phyloP scores from a whole-genome alignment of 1,140 invertebrate species.

The Gryon sp. region DNA sequence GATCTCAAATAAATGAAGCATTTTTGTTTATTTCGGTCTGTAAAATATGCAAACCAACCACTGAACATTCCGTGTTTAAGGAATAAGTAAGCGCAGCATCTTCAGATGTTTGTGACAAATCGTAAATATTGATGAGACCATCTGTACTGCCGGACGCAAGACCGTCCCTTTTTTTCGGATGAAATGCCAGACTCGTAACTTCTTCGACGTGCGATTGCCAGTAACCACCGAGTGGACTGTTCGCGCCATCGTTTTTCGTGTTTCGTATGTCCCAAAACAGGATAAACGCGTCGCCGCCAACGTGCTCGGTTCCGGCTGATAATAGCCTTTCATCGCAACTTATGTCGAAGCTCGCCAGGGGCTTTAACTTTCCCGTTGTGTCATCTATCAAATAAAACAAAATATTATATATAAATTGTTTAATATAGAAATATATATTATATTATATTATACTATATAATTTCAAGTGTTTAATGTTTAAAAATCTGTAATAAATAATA shows the following conservation, averaged over 20 bases:
- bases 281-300: constrained; percentile 86
- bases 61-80: constrained; percentile 91
- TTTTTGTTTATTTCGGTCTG: no score
- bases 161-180: constrained; percentile 84
- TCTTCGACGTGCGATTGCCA: constrained; percentile 93
- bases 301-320: constrained; percentile 87
- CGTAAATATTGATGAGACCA: constrained; percentile 92
- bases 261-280: constrained; percentile 90
- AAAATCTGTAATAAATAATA: no score
- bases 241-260: constrained; percentile 71
- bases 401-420: constrained; percentile 2
- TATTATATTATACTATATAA: no score
- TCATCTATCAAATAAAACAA: constrained; percentile 42
- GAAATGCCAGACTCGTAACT: constrained; percentile 89
- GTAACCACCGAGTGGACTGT: constrained; percentile 88
- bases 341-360: constrained; percentile 87
- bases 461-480: no score
- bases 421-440: constrained; percentile 11
- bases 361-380: constrained; percentile 76
- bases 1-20: neutral
- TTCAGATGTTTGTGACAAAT: constrained; percentile 86
- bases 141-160: constrained; percentile 89
- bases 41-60: constrained; percentile 80
- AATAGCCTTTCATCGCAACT: constrained; percentile 86
- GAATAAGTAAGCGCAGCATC: constrained; percentile 89